phyloP scores from a whole-genome alignment of 2,797 vertebrate genomes.

The Hafferia zeledoni region DNA sequence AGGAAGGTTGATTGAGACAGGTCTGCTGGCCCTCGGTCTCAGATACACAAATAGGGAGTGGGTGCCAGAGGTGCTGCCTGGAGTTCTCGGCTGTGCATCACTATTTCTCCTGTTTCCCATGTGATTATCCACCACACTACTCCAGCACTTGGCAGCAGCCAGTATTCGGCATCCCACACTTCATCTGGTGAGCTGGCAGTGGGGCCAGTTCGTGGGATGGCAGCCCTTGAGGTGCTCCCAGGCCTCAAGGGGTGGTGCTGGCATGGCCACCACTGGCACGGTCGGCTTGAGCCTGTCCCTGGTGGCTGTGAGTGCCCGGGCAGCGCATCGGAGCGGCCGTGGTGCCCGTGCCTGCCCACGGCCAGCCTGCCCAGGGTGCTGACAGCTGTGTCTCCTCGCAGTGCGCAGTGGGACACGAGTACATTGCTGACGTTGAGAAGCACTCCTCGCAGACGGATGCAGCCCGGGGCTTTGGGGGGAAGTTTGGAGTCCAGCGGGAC shows the following conservation, averaged over 20 bases:
- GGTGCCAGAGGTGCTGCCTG: background rate
- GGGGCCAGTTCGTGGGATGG: background rate
- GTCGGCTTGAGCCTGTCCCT: background rate
- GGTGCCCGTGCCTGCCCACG: background rate
- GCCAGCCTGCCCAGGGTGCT: background rate
- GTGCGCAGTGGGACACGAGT: conserved; percentile 89
- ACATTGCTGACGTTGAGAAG: conserved; percentile 85
- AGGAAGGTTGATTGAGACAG: background rate
- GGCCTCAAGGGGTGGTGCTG: background rate
- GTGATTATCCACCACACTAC: background rate
- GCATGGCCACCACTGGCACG: rapidly evolving
- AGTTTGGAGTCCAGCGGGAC: conserved; percentile 92
- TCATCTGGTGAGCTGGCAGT: background rate
- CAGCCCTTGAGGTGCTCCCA: background rate
- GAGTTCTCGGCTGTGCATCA: background rate
- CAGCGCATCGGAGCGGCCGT: rapidly evolving
- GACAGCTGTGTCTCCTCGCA: conserved; percentile 34
- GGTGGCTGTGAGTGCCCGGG: rapidly evolving
- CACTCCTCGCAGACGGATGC: conserved; percentile 95
- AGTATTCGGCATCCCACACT: background rate
- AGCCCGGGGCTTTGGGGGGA: conserved; percentile 91
- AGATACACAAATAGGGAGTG: rapidly evolving
- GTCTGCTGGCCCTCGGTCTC: background rate
- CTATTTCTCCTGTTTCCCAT: background rate
- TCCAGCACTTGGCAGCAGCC: background rate